These are phyloP conservation scores for Lepus timidus DNA, from an alignment of 2,113 vertebrate genomes.

Conservation along the genomic window DNA sequence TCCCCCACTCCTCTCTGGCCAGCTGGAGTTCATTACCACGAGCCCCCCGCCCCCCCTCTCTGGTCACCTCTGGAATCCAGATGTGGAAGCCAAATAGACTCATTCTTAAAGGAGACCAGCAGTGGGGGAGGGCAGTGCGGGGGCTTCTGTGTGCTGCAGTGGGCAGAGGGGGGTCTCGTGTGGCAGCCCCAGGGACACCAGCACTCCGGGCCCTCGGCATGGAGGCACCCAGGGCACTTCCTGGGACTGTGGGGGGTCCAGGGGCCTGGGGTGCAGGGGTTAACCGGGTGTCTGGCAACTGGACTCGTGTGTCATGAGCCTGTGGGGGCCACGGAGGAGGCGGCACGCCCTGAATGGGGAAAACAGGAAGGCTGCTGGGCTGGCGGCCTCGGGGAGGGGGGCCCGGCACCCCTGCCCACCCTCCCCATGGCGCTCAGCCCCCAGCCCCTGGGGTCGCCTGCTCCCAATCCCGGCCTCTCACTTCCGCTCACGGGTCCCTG, in stretches of 20 bases:
- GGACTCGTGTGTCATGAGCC: conserved; percentile 76
- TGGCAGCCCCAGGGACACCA: background rate
- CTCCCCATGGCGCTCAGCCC: background rate
- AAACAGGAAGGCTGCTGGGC: conserved; percentile 77
- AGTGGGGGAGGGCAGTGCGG: conserved; percentile 4
- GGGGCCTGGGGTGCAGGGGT: conserved; percentile 70
- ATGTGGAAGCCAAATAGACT: conserved; percentile 86
- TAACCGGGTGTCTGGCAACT: conserved; percentile 76
- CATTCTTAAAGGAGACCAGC: conserved; percentile 82
- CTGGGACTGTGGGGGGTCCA: background rate
- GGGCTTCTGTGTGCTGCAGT: background rate
- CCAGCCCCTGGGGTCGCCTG: background rate
- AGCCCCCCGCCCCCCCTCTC: conserved; percentile 82
- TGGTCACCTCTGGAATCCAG: conserved; percentile 87
- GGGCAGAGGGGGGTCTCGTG: background rate
- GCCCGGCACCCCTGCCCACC: background rate
- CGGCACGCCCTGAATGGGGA: conserved; percentile 71
- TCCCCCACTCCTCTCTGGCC: conserved; percentile 70
- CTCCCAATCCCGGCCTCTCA: background rate
- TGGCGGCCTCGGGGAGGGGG: background rate
- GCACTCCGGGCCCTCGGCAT: background rate
- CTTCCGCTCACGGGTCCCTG: background rate
- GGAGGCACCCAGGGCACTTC: background rate
- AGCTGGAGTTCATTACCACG: conserved; percentile 89
- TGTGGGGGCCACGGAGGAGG: conserved; percentile 71